Conservation (phyloP, 2,888 invertebrate genomes). For the Andrena chrysosceles region DNA sequence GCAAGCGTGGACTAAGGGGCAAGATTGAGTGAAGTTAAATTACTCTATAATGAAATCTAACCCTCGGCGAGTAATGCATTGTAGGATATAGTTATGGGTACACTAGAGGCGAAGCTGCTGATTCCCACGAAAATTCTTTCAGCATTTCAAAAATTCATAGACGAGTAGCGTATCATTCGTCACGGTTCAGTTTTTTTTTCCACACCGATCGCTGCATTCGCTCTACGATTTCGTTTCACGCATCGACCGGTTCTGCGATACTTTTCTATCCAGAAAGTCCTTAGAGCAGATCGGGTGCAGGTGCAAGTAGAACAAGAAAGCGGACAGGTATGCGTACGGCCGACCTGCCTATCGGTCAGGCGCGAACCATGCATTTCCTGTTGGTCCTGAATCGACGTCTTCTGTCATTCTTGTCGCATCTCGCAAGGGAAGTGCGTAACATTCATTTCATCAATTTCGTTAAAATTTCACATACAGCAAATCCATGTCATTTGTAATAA, state of each 20-base stretch:
- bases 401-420: slow-evolving; percentile 24
- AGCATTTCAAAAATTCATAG: slow-evolving; percentile 12
- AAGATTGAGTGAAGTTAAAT: no score
- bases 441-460: no score
- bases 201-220: slow-evolving; percentile 22
- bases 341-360: slow-evolving; percentile 57
- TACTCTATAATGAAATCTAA: no score
- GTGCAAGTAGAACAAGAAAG: slow-evolving; percentile 74
- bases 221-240: slow-evolving; percentile 60
- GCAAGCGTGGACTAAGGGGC: no score
- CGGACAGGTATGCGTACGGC: slow-evolving; percentile 63
- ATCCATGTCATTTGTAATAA: no score
- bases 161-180: background rate
- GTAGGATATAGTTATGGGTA: no score
- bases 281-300: slow-evolving; percentile 65
- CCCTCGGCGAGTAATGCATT: no score
- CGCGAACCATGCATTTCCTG: slow-evolving; percentile 54
- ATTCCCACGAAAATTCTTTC: background rate
- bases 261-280: slow-evolving; percentile 67
- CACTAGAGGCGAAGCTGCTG: background rate
- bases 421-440: no score
- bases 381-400: slow-evolving; percentile 43
- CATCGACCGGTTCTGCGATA: slow-evolving; percentile 61
- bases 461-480: no score
- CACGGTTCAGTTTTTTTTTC: slow-evolving; percentile 8